Evolutionary conservation across 1,140 invertebrate species (phyloP).

Genomic region (Camponotus floridanus): DNA sequence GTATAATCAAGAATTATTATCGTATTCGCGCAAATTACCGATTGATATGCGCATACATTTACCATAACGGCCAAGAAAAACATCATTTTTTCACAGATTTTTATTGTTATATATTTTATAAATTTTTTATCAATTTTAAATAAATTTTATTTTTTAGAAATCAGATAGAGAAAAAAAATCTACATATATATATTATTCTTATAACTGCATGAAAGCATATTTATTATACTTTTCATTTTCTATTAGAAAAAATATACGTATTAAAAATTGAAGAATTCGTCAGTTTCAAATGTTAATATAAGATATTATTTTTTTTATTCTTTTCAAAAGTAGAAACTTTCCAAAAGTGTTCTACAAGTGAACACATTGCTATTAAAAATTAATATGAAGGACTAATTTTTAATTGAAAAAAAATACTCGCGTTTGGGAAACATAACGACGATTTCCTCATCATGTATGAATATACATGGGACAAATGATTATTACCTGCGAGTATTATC

Average conservation of each 20-base stretch:
- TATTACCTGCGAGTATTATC: background rate
- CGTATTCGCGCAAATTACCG: background rate
- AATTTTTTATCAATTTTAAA: background rate
- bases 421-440: background rate
- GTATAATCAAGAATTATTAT: slow-evolving; percentile 22
- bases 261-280: slow-evolving; percentile 1
- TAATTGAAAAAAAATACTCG: background rate
- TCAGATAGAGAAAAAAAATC: background rate
- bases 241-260: background rate
- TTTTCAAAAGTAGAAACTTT: too few species aligned
- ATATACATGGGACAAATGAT: slow-evolving; percentile 14
- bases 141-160: too few species aligned
- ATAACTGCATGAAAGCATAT: too few species aligned
- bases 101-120: background rate
- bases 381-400: background rate
- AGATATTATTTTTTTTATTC: background rate
- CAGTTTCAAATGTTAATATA: background rate
- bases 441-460: slow-evolving; percentile 8
- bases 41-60: background rate
- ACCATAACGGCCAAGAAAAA: too few species aligned
- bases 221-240: too few species aligned
- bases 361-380: background rate
- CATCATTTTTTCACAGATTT: background rate
- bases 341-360: background rate
- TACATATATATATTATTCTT: background rate